Base-by-base conservation (phyloP, 2,113 vertebrate genomes). In the Apus apus region DNA sequence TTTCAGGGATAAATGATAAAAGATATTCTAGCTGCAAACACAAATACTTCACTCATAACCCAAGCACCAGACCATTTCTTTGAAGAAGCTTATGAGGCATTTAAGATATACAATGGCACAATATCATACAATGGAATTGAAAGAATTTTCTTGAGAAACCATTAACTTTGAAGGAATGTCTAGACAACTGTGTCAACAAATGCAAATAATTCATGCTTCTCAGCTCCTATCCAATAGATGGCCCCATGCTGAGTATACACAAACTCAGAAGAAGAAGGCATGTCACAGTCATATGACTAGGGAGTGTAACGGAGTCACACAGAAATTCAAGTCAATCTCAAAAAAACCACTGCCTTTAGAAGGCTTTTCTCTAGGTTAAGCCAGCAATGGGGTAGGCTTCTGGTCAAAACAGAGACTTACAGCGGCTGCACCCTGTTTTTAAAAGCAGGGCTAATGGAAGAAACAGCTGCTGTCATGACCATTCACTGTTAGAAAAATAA, bases 101-200 rank as follows among this genome's bases (percentile, higher is more conserved):
- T 96, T 97, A 97, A 97, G 96, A 97, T 91, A 85, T 77, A 96
- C 84, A 96, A 90, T 95, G 92, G 94, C 95, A 96, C 87, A 85
- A 66, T 94, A 97, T 97, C 95, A 97, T 93, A 96, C 94, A 97
- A 97, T 88, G 94, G 96, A 97, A 97, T 66, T 90, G 85, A 95
- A 97, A 96, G 96, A 95, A 96, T 96, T 96, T 96, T 95, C 93
- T 90, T 95, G 95, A 95, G 90, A 94, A 97, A 97, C 95, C 90
- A 91, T 97, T 97, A 96, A 92, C 93, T 96, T 95, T 97, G 97
- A 98, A 98, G 97, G 97, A 98, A 97, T 98, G 98, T 98, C 96
- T 97, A 93, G 97, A 97, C 95, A 97, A 97, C 94, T 79, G 93
- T 97, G 97, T 96, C 96, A 97, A 97, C 96, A 96, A 96, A 98